Percentiles rank a stretch among this genome's conserved stretches.
phyloP scores from a whole-genome alignment of 2,797 vertebrate genomes.

The Notoglanidium macrostoma region DNA sequence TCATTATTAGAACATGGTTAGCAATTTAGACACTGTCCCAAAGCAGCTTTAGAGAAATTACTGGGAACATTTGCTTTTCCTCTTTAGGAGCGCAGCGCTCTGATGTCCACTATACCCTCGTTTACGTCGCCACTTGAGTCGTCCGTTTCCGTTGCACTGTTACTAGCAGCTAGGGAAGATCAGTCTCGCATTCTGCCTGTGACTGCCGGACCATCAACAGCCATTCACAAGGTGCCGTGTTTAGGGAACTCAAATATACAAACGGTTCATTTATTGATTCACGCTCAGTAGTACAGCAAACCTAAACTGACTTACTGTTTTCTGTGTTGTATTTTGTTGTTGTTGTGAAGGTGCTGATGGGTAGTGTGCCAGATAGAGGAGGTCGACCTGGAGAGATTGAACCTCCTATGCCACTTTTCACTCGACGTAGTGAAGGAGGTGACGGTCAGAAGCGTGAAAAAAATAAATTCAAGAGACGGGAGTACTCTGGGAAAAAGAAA shows the following conservation, averaged over 20 bases:
- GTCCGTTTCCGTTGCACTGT: constrained; percentile 73
- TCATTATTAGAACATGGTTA: not conserved
- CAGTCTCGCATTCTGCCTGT: constrained; percentile 77
- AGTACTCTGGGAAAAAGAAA: constrained; percentile 69
- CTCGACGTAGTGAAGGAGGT: constrained; percentile 71
- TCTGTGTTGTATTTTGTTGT: not conserved
- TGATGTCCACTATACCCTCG: constrained; percentile 68
- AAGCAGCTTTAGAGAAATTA: not conserved
- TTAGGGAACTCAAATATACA: not conserved
- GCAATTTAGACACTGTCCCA: not conserved
- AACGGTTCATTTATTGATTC: not conserved
- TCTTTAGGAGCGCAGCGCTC: constrained; percentile 70
- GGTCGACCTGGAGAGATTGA: constrained; percentile 87
- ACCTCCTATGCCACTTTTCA: constrained; percentile 84
- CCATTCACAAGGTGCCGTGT: constrained; percentile 82
- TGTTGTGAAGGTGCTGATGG: constrained; percentile 78
- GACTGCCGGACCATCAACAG: constrained; percentile 71
- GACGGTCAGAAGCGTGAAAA: constrained; percentile 51
- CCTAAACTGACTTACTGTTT: not conserved
- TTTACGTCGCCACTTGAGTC: constrained; percentile 60
- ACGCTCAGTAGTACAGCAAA: not conserved
- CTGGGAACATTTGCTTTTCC: not conserved
- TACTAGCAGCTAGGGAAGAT: constrained; percentile 84
- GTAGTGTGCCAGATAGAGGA: constrained; percentile 84
- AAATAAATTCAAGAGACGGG: constrained; percentile 58